Evolutionary conservation across 2,888 invertebrate species (phyloP), one percentile per base, ranked within the genome.

Genomic region (Synergus umbraculus): DNA sequence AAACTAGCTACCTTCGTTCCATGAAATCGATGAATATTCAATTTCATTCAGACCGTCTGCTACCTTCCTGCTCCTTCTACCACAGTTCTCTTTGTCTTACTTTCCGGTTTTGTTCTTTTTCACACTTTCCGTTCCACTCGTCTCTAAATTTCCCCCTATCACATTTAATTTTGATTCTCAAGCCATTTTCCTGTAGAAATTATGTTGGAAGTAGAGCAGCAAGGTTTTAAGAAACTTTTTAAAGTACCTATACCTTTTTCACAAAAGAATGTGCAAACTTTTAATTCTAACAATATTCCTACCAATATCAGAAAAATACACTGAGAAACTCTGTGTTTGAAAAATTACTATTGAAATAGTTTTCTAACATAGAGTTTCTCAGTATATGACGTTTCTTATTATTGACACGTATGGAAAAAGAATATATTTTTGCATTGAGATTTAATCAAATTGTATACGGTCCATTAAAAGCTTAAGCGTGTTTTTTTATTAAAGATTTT

Each of bases 1-100:
- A 69, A 78, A 63, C 76, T 44, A 15, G 66, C 67, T 44, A 15
- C 76, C 58, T 81, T 82, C 79, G 80, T 76, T 80, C 80, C 80
- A 79, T 66, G 78, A 67, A 83, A 79, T 79, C 82, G 78, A 83
- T 87, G 88, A 87, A 87, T 88, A 87, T 87, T 85, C 83, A 82
- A 79, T 80, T 83, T 79, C 43, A 66, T 78, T 80, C 79, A 66
- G 79, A 78, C 41, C 76, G 46, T 78, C 76, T 60, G 37, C 77
- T 64, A 49, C 22, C 44, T 46, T 49, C 41, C 77, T 66, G 58
- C 49, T 80, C 80, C 64, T 66, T 78, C 54, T 41, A n/a, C 18
- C 29, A 76, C 66, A 78, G 18, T 69, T 69, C 76, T 46, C 49
- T 77, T 37, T 64, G 22, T 79, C 79, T 58, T 54, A 67, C 67